A percentile compares a stretch with the other conserved stretches of the same genome.
phyloP scores from a whole-genome alignment of 2,888 invertebrate genomes.

The Perizoma flavofasciatum region DNA sequence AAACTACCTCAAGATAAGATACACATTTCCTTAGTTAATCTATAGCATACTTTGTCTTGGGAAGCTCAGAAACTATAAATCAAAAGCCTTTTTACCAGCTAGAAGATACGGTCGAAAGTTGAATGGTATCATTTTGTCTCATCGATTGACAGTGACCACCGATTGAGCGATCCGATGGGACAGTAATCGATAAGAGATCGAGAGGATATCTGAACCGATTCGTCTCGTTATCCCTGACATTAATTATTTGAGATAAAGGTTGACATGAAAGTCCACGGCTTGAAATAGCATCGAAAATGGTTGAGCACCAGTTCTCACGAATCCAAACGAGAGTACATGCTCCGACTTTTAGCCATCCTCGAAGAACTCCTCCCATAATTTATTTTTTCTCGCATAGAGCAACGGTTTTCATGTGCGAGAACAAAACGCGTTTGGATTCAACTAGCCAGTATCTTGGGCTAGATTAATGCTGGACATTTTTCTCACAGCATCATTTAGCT shows the following conservation, averaged over 20 bases:
- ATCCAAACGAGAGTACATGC: neutral
- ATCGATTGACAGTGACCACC: constrained; percentile 65
- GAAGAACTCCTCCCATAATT: too few species aligned
- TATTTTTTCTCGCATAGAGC: too few species aligned
- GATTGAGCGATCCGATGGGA: constrained; percentile 68
- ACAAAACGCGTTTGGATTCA: too few species aligned
- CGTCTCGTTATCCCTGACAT: constrained; percentile 62
- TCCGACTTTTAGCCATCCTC: too few species aligned
- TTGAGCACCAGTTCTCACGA: constrained; percentile 33
- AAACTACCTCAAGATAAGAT: constrained; percentile 36
- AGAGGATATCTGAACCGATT: constrained; percentile 55
- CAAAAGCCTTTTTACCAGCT: constrained; percentile 28
- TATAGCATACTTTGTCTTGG: constrained; percentile 3
- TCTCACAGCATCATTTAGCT: too few species aligned
- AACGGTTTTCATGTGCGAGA: too few species aligned
- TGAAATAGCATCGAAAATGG: constrained; percentile 32
- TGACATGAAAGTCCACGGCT: constrained; percentile 28
- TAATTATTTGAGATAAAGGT: constrained; percentile 48
- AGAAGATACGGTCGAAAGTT: constrained; percentile 43
- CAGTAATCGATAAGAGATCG: constrained; percentile 61
- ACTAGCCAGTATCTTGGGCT: too few species aligned
- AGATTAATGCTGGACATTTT: too few species aligned
- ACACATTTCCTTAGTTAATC: constrained; percentile 35
- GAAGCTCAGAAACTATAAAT: constrained; percentile 6
- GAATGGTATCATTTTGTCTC: constrained; percentile 53